Conservation (phyloP, 2,888 invertebrate genomes). For the Pollenia angustigena region DNA sequence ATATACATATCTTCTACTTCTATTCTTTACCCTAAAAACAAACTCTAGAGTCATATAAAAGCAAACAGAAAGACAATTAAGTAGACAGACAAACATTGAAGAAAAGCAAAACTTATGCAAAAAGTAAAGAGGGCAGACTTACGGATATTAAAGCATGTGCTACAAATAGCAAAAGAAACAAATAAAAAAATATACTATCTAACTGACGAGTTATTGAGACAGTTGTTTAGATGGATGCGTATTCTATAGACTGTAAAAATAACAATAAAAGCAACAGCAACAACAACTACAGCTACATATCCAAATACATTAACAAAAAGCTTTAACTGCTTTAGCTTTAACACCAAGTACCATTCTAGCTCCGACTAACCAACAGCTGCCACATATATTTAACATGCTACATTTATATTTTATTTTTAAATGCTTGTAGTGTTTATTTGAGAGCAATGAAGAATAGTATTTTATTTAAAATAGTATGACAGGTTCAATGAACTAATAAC, state of each 20-base stretch:
- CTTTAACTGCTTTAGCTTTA: slow-evolving; percentile 17
- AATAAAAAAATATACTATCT: slow-evolving; percentile 9
- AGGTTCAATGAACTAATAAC: slow-evolving; percentile 68
- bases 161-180: slow-evolving; percentile 29
- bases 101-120: slow-evolving; percentile 11
- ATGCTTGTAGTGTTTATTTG: not conserved
- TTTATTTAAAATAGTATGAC: slow-evolving; percentile 47
- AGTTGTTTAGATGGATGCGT: slow-evolving; percentile 71
- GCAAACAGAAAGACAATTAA: slow-evolving; percentile 61
- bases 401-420: not conserved
- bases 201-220: slow-evolving; percentile 65
- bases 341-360: slow-evolving; percentile 17
- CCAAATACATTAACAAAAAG: not conserved
- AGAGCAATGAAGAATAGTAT: not conserved
- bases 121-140: slow-evolving; percentile 29
- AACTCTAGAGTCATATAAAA: slow-evolving; percentile 23
- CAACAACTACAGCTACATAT: slow-evolving; percentile 32
- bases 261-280: slow-evolving; percentile 57
- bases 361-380: not conserved
- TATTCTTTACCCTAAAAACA: slow-evolving; percentile 28
- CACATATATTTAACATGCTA: not conserved
- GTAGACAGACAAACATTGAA: slow-evolving; percentile 46
- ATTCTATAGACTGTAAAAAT: slow-evolving; percentile 69
- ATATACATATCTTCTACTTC: not conserved
- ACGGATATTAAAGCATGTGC: slow-evolving; percentile 38